Evolutionary conservation across 1,140 invertebrate genomes (phyloP).

Genomic region (Liolophura sinensis): DNA sequence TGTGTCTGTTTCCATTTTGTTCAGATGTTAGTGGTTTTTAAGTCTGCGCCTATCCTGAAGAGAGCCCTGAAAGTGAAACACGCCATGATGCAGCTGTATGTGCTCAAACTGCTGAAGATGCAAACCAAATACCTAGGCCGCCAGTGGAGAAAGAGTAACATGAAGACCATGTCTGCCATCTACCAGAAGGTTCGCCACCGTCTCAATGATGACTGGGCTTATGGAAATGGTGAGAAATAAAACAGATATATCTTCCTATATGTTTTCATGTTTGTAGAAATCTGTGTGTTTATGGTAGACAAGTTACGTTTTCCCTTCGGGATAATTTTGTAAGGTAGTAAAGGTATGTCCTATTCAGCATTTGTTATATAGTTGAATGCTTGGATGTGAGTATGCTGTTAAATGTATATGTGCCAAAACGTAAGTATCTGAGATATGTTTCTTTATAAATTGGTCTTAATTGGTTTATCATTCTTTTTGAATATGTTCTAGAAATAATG

Average conservation of each 20-base stretch:
- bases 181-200: constrained; percentile 88
- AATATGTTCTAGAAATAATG: no score
- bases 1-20: constrained; percentile 25
- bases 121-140: constrained; percentile 98
- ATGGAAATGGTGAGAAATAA: constrained; percentile 80
- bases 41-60: constrained; percentile 98
- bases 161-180: constrained; percentile 99
- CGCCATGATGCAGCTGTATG: constrained; percentile 98
- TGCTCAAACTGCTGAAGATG: constrained; percentile 98
- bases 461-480: no score
- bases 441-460: no score
- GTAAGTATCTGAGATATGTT: no score
- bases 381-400: no score
- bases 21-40: constrained; percentile 98
- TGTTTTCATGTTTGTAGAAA: no score
- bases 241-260: background rate
- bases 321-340: no score
- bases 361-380: no score
- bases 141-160: constrained; percentile 99
- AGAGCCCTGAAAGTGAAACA: constrained; percentile 87
- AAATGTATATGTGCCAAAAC: no score
- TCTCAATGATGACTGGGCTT: constrained; percentile 99
- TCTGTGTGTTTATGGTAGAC: no score
- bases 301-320: no score
- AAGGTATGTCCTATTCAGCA: no score